A percentile compares a stretch with the other conserved stretches of the same genome.
These are phyloP conservation scores for Unio delphinus DNA, from an alignment of 2,888 invertebrate genomes.

Conservation along the genomic window DNA sequence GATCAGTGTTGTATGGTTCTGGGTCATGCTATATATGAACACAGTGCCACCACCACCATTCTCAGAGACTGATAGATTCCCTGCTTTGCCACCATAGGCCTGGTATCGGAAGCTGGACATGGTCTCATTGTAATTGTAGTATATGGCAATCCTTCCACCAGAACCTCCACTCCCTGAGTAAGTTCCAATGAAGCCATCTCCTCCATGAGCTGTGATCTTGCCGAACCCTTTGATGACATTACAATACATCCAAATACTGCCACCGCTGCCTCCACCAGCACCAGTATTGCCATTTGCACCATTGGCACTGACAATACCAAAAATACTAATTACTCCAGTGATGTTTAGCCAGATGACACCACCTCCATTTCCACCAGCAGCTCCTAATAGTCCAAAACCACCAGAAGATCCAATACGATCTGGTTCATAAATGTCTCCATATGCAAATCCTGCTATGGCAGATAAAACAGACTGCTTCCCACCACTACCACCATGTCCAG, in stretches of 20 bases:
- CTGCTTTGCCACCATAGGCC: constrained; percentile 43
- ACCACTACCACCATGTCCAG: constrained; percentile 54
- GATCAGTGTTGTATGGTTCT: constrained; percentile 48
- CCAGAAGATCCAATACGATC: constrained; percentile 52
- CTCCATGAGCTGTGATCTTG: constrained; percentile 51
- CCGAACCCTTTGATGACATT: constrained; percentile 53
- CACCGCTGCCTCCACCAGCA: constrained; percentile 57
- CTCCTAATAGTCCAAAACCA: constrained; percentile 28
- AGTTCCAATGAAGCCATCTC: constrained; percentile 26
- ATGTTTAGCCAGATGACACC: constrained; percentile 60
- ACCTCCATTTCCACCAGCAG: constrained; percentile 48
- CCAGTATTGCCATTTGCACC: constrained; percentile 35
- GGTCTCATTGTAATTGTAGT: constrained; percentile 52
- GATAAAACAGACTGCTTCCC: constrained; percentile 32
- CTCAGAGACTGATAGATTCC: constrained; percentile 27
- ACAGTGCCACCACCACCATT: constrained; percentile 54
- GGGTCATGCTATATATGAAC: constrained; percentile 47
- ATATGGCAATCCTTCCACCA: constrained; percentile 56
- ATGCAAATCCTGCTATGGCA: constrained; percentile 43
- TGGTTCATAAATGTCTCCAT: constrained; percentile 57
- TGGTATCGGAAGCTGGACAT: constrained; percentile 50
- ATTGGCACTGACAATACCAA: constrained; percentile 53
- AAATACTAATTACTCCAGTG: constrained; percentile 49
- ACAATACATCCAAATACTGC: constrained; percentile 56
- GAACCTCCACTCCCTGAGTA: constrained; percentile 52